Conservation (phyloP, 2,113 vertebrate genomes). For the Tupaia tana region DNA sequence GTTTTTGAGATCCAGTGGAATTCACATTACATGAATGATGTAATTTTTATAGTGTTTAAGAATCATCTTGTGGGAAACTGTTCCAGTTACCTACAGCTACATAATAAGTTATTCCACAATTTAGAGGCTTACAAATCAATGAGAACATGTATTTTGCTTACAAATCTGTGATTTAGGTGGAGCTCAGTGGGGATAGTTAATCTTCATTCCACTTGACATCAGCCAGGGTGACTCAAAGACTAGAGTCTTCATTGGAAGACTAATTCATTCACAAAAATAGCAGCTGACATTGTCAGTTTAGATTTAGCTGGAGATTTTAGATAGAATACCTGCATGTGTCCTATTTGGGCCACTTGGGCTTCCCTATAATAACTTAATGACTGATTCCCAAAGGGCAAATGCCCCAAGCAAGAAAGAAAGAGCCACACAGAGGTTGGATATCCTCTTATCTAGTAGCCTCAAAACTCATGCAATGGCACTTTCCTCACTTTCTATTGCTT, state of each 20-base stretch:
- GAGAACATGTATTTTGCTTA: conserved; percentile 10
- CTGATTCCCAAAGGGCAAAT: not conserved
- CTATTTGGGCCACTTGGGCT: not conserved
- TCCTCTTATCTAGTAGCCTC: not conserved
- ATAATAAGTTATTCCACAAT: conserved; percentile 29
- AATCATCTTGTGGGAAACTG: not conserved
- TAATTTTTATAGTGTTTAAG: not conserved
- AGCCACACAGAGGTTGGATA: not conserved
- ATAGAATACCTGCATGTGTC: not conserved
- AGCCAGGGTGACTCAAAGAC: not conserved
- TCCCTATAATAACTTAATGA: not conserved
- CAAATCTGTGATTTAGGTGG: not conserved
- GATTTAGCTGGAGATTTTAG: not conserved
- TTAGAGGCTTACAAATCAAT: not conserved
- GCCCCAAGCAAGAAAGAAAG: not conserved
- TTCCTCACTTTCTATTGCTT: not conserved
- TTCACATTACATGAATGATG: not conserved
- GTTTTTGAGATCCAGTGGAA: not conserved
- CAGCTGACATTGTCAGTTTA: not conserved
- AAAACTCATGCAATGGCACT: not conserved
- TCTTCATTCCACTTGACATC: not conserved
- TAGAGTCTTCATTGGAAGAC: not conserved
- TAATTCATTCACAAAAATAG: not conserved
- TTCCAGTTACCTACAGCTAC: not conserved
- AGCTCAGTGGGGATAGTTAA: not conserved